Conservation (phyloP, 2,888 invertebrate species). For the Mycogona germanica region DNA sequence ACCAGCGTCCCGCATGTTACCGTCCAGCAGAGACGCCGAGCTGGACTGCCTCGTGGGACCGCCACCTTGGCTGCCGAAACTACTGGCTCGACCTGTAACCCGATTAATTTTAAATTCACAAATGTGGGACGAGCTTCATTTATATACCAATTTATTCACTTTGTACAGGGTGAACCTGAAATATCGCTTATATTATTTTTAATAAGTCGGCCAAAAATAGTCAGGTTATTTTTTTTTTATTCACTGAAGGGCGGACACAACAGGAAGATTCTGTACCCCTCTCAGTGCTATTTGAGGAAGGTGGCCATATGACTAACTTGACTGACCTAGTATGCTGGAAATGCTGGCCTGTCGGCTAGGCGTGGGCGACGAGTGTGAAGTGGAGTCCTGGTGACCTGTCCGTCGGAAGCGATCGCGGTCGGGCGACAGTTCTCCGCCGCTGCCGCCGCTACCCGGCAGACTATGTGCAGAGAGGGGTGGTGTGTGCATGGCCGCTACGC, state of each 20-base stretch:
- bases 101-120: neutral
- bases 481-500: constrained; percentile 12
- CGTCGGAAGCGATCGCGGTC: constrained; percentile 9
- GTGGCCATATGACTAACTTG: too few relatives aligned
- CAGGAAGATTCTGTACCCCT: too few relatives aligned
- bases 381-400: constrained; percentile 11
- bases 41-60: constrained; percentile 51
- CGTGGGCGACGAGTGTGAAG: constrained; percentile 14
- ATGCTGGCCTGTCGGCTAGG: constrained; percentile 20
- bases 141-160: neutral
- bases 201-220: too few relatives aligned
- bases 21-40: constrained; percentile 71
- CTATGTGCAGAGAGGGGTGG: constrained; percentile 8
- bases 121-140: neutral
- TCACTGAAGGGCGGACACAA: too few relatives aligned
- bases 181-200: too few relatives aligned
- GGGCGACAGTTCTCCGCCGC: constrained; percentile 17
- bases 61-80: constrained; percentile 17
- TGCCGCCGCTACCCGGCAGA: constrained; percentile 15
- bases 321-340: constrained; percentile 21
- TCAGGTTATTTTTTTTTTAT: too few relatives aligned
- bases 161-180: too few relatives aligned
- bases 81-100: constrained; percentile 10
- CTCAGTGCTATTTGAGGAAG: too few relatives aligned
- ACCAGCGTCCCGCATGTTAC: constrained; percentile 74